These are phyloP conservation scores for Drosophila mettleri DNA, from an alignment of 2,888 invertebrate species.

Conservation along the genomic window DNA sequence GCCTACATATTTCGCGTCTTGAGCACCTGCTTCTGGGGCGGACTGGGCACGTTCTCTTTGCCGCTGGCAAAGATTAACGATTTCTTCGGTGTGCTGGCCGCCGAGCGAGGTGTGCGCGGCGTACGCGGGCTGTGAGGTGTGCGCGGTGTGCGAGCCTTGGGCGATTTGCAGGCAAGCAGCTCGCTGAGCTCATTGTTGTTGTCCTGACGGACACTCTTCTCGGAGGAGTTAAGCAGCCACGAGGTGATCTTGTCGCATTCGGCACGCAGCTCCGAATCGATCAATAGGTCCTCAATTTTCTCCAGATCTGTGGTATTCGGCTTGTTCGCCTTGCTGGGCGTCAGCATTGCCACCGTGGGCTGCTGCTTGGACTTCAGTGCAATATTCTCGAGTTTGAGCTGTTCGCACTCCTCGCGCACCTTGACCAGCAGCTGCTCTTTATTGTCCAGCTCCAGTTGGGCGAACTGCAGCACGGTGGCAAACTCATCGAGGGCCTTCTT, in stretches of 20 bases:
- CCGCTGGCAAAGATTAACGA: conserved; percentile 82
- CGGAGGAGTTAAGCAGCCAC: conserved; percentile 81
- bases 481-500: conserved; percentile 85
- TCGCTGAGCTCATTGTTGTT: conserved; percentile 78
- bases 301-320: conserved; percentile 82
- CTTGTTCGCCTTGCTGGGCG: conserved; percentile 74
- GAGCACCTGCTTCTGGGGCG: conserved; percentile 83
- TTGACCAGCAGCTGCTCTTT: conserved; percentile 82
- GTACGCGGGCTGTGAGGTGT: conserved; percentile 75
- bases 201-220: conserved; percentile 79
- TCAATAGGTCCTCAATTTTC: conserved; percentile 81
- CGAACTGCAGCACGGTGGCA: conserved; percentile 84
- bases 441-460: conserved; percentile 84
- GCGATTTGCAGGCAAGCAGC: conserved; percentile 68
- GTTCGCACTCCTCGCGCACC: conserved; percentile 83
- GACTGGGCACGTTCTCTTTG: conserved; percentile 83
- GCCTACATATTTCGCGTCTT: conserved; percentile 81
- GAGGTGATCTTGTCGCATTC: conserved; percentile 84
- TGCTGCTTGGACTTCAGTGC: conserved; percentile 83
- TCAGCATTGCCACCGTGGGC: conserved; percentile 51
- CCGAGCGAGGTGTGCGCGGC: conserved; percentile 68
- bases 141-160: conserved; percentile 66
- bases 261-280: conserved; percentile 81
- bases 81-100: conserved; percentile 82
- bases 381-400: conserved; percentile 84